Evolutionary conservation across 2,113 vertebrate species (phyloP).

Genomic region (Calidris pygmaea): DNA sequence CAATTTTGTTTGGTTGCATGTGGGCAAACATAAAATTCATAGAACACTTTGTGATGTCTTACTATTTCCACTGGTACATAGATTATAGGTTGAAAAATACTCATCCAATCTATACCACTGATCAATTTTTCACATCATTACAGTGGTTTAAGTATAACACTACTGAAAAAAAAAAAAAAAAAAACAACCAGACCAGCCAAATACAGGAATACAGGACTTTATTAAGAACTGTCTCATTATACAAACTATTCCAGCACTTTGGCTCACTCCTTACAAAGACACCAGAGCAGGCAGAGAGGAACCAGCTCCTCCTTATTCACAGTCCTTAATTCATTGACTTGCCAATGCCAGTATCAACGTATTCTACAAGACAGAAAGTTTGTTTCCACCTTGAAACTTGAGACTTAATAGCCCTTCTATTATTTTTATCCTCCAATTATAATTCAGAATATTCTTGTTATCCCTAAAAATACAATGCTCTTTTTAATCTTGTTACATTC

Average conservation of each 20-base stretch:
- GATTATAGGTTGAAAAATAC: not conserved
- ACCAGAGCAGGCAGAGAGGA: not conserved
- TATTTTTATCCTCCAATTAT: conserved; percentile 35
- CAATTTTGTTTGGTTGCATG: not conserved
- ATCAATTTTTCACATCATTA: not conserved
- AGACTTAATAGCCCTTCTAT: not conserved
- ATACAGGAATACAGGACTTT: not conserved
- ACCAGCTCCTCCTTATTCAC: not conserved
- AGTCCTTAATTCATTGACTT: not conserved
- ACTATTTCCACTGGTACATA: not conserved
- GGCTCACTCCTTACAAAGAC: not conserved
- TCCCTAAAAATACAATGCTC: conserved; percentile 39
- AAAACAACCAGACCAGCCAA: not conserved
- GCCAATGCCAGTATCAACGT: not conserved
- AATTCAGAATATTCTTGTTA: conserved; percentile 39
- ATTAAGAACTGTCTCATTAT: not conserved
- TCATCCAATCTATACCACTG: not conserved
- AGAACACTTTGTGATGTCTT: not conserved
- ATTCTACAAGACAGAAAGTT: not conserved
- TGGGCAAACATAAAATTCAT: not conserved
- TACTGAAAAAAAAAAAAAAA: not conserved
- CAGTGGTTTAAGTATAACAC: not conserved
- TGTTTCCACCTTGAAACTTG: not conserved
- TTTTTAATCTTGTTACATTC: conserved; percentile 49
- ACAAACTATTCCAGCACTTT: not conserved